These are phyloP conservation scores for Lithosia quadra DNA, from an alignment of 2,888 invertebrate species.

Conservation along the genomic window DNA sequence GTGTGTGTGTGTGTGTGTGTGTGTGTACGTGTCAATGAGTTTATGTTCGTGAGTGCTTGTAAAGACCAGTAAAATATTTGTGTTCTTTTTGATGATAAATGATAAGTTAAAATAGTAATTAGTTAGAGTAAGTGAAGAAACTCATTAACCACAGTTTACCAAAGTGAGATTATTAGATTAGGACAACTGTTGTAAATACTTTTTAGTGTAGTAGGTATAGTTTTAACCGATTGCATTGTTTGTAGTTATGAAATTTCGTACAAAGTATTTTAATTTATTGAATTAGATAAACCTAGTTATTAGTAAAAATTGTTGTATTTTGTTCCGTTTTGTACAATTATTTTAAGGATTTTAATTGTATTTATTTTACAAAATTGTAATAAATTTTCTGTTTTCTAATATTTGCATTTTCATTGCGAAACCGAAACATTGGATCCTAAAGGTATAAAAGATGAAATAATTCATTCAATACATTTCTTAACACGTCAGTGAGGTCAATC, in stretches of 20 bases:
- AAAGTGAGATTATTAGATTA: slow-evolving; percentile 87
- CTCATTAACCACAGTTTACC: slow-evolving; percentile 87
- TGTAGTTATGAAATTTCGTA: slow-evolving; percentile 69
- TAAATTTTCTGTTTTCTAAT: slow-evolving; percentile 79
- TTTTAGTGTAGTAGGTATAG: slow-evolving; percentile 45
- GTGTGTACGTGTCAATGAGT: slow-evolving; percentile 21
- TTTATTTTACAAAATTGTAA: slow-evolving; percentile 80
- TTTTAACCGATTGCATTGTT: slow-evolving; percentile 47
- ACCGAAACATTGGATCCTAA: not conserved
- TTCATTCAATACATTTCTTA: not conserved
- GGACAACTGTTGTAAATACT: slow-evolving; percentile 70
- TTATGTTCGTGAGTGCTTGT: slow-evolving; percentile 23
- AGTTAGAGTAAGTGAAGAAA: slow-evolving; percentile 57
- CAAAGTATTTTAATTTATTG: slow-evolving; percentile 85
- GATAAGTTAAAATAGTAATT: slow-evolving; percentile 29
- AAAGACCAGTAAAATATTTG: slow-evolving; percentile 27
- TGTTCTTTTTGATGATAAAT: too few species aligned
- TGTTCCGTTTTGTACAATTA: slow-evolving; percentile 82
- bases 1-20: slow-evolving; percentile 28
- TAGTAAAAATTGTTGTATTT: slow-evolving; percentile 80
- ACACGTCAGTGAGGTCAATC: not conserved
- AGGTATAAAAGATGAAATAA: not conserved
- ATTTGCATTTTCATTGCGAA: slow-evolving; percentile 39
- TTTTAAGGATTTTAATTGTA: slow-evolving; percentile 78
- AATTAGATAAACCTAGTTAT: slow-evolving; percentile 62